A percentile compares a stretch with the other conserved stretches of the same genome.
Evolutionary conservation across 2,888 invertebrate species (phyloP).

Genomic region (Leucania comma): DNA sequence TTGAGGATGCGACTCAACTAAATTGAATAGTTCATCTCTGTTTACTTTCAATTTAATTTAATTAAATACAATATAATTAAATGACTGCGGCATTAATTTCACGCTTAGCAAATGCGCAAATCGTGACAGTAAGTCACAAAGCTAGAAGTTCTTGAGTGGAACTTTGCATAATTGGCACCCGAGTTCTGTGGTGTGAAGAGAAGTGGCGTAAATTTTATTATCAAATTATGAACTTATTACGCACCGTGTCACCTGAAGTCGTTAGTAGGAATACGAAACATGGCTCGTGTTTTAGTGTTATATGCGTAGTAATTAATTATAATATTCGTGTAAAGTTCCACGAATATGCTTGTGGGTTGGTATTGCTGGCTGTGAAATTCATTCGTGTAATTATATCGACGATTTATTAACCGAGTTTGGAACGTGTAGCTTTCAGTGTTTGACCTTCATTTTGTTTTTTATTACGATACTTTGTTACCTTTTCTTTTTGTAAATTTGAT

Average conservation of each 20-base stretch:
- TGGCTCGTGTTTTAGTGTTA: constrained; percentile 59
- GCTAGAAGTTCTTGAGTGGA: constrained; percentile 76
- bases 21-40: constrained; percentile 30
- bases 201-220: constrained; percentile 73
- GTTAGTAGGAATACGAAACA: constrained; percentile 55
- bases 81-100: constrained; percentile 55
- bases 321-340: constrained; percentile 63
- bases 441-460: constrained; percentile 24
- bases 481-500: constrained; percentile 4
- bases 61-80: constrained; percentile 54
- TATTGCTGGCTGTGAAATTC: constrained; percentile 50
- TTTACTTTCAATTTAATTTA: constrained; percentile 44
- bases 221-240: constrained; percentile 66
- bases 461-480: background rate
- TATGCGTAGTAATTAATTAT: constrained; percentile 64
- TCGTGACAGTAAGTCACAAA: constrained; percentile 78
- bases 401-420: constrained; percentile 52
- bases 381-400: constrained; percentile 61
- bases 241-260: constrained; percentile 55
- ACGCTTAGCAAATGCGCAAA: constrained; percentile 68
- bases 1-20: constrained; percentile 24
- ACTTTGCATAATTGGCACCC: constrained; percentile 85
- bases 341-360: constrained; percentile 55
- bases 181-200: constrained; percentile 68
- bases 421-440: constrained; percentile 33